Base-by-base conservation (phyloP, 53 echinoderm and acorn worm species). In the Patiria pectinifera region DNA sequence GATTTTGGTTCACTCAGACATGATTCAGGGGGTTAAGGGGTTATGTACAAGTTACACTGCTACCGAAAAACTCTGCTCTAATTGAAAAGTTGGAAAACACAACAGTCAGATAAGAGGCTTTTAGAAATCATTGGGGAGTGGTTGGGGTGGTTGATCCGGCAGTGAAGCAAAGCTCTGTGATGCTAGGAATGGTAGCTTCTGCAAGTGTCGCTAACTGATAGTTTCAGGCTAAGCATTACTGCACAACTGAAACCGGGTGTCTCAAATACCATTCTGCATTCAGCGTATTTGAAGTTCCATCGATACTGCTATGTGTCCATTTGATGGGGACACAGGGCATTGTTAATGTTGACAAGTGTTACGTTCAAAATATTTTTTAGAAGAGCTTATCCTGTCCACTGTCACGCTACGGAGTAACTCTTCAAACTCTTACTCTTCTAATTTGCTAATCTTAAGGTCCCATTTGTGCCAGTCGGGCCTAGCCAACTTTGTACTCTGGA, bases 1-100 rank as follows among this genome's bases (percentile, higher is more conserved):
- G 59, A 25, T 69, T 48, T 88, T 80, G 66, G 61, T 62, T 90
- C 53, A 90, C 90, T 80, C 69, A 11, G 66, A 80, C 90, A 90
- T 90, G 90, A 90, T 90, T 81, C 19, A 48, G 18, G 69, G 45
- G 21, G 58, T 35, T 21, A 23, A 47, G 71, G 48, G 48, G 71
- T 11, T 90, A 90, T 90, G 26, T 90, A 90, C 90, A 90, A 44
- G 19, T 35, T 74, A 59, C 11, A 61, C 76, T 61, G 62, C 89
- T 89, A 77, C 19, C 21, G 76, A 90, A 90, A 90, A 80, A 46
- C 45, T 90, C 90, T 80, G 48, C 80, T 69, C 62, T 69, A 69
- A 90, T 81, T 81, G 87, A 62, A 77, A 71, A 43, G 71, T 60
- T 76, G 45, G 16, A 23, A 86, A 80, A 90, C 81, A 81, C 90